Conservation (phyloP, 2,888 invertebrate species). For the Dexiosoma caninum region DNA sequence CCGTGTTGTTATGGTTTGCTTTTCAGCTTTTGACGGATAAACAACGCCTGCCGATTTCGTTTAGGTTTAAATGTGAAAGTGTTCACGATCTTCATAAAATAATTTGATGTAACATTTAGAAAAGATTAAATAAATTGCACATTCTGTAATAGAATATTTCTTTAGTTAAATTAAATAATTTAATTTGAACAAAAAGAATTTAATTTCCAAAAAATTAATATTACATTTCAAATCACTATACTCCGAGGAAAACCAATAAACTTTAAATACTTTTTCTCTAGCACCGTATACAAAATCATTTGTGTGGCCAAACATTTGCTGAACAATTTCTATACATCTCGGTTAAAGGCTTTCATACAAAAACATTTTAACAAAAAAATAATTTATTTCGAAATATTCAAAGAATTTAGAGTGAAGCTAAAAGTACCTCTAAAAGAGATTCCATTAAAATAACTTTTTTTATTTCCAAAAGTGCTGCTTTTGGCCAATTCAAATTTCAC, state of each 20-base stretch:
- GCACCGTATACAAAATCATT: background rate
- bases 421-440: background rate
- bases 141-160: no score
- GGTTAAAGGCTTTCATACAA: background rate
- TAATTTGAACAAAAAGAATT: background rate
- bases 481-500: background rate
- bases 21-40: no score
- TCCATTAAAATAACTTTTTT: background rate
- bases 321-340: no score
- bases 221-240: background rate
- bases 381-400: background rate
- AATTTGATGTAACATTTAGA: no score
- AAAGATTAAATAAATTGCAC: background rate
- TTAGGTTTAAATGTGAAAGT: no score
- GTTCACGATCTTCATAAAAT: no score
- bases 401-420: background rate
- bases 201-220: background rate
- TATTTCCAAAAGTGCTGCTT: background rate
- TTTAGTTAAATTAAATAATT: background rate
- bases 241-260: background rate
- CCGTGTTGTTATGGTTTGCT: no score
- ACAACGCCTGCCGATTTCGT: no score
- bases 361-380: background rate
- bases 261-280: slow-evolving; percentile 16
- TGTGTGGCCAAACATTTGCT: no score